Evolutionary conservation across 2,888 invertebrate species (phyloP), one percentile per base, ranked within the genome.

Genomic region (Hirtodrosophila histrioides): DNA sequence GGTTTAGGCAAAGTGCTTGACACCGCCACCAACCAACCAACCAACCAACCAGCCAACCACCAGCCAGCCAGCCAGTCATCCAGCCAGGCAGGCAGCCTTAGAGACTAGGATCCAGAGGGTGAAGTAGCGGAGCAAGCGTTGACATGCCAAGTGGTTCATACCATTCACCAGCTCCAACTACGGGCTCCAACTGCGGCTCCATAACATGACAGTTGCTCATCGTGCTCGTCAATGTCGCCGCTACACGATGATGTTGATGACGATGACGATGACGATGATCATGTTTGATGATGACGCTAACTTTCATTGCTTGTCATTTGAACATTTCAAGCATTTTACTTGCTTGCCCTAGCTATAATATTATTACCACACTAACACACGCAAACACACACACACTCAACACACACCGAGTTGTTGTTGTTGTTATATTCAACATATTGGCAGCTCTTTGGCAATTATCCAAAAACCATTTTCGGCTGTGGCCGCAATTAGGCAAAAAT

Each of bases 191-290:
- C 17, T 17, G 17, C 17, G 3, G 31, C 31, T 31, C 8, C 31
- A 31, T 79, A 80, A 79, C 86, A 79, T 79, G 80, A 78, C 83
- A 85, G 79, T 78, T 68, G 79, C 78, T 78, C 86, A 69, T 82
- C 79, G 69, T 41, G 56, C 58, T 74, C 61, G 71, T 66, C 73
- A 77, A 70, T 75, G 70, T 64, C 66, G 55, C 39, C 46, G 44
- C 17, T 17, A 2, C 17, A 44, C 49, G 62, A 44, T 51, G 62
- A 53, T 48, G 33, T 24, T 43, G 29, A 60, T 60, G 50, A 35
- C 40, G 51, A 24, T 36, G 45, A 17, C 55, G 29, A 40, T 55
- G 51, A 53, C 37, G 40, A 43, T 57, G 40, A 37, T 51, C 40
- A 49, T 77, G 56, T 60, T 60, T 48, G 65, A 67, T 85, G 78